Evolutionary conservation across 2,888 invertebrate species (phyloP).

Genomic region (Brenthis ino): DNA sequence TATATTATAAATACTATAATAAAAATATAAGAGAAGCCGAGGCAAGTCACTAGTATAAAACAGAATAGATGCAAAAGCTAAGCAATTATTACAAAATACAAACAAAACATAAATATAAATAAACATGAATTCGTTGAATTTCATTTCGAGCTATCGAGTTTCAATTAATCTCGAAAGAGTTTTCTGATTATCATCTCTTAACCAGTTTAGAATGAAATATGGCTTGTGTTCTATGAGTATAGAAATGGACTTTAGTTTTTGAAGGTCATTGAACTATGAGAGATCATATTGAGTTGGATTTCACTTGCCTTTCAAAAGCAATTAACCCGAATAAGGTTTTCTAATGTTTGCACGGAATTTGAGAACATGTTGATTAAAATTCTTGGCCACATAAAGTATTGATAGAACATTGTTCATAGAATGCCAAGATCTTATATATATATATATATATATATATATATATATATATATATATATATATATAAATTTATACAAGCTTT

Average conservation of each 20-base stretch:
- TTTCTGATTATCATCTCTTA: constrained; percentile 40
- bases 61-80: constrained; percentile 23
- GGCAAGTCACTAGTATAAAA: constrained; percentile 7
- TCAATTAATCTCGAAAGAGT: constrained; percentile 43
- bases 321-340: constrained; percentile 22
- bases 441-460: no score
- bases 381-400: neutral
- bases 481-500: no score
- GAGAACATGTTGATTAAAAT: constrained; percentile 15
- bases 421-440: neutral
- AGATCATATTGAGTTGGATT: constrained; percentile 25
- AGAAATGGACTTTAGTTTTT: neutral
- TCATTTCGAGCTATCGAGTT: constrained; percentile 43
- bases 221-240: constrained; percentile 6
- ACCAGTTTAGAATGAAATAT: constrained; percentile 27
- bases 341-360: constrained; percentile 16
- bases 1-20: no score
- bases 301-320: constrained; percentile 16
- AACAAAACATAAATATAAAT: constrained; percentile 28
- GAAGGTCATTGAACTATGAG: constrained; percentile 22
- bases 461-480: no score
- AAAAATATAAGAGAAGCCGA: no score
- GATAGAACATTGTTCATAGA: neutral
- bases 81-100: constrained; percentile 23
- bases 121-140: constrained; percentile 40